Conservation (phyloP, 2,113 vertebrate genomes). For the Phyllostomus discolor region DNA sequence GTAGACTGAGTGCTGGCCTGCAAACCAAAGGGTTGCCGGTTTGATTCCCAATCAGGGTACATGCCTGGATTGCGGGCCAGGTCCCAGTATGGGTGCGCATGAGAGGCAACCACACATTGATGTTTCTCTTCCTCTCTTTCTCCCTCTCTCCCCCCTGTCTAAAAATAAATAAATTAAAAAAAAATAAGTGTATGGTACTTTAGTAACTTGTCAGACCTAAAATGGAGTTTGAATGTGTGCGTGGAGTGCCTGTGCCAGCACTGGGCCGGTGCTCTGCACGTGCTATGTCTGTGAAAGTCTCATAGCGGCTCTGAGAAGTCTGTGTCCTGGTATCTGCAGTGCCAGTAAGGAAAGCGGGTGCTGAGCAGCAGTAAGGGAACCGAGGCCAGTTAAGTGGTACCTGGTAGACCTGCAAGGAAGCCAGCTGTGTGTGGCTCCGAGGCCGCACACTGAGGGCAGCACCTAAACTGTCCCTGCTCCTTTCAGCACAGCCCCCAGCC, state of each 20-base stretch:
- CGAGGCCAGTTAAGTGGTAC: too few relatives aligned
- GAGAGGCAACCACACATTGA: too few relatives aligned
- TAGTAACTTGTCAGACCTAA: not conserved
- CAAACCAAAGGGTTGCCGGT: too few relatives aligned
- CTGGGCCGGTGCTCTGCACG: not conserved
- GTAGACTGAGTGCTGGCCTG: too few relatives aligned
- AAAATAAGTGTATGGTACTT: not conserved
- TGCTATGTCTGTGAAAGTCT: not conserved
- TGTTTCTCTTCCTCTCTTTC: too few relatives aligned
- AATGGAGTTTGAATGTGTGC: not conserved
- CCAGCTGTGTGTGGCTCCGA: not conserved
- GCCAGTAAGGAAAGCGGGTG: not conserved
- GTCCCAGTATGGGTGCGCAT: too few relatives aligned
- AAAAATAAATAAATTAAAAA: too few relatives aligned
- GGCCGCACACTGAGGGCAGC: not conserved
- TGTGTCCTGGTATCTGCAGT: not conserved
- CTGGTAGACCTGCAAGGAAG: not conserved
- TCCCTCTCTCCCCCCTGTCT: too few relatives aligned
- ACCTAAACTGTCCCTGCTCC: not conserved
- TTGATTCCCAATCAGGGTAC: too few relatives aligned
- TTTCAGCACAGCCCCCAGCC: too few relatives aligned
- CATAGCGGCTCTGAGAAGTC: not conserved
- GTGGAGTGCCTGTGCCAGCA: too few relatives aligned
- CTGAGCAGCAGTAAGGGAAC: not conserved
- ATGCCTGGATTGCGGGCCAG: too few relatives aligned